Conservation (phyloP, 2,113 vertebrate genomes). For the Baryphthengus martii region DNA sequence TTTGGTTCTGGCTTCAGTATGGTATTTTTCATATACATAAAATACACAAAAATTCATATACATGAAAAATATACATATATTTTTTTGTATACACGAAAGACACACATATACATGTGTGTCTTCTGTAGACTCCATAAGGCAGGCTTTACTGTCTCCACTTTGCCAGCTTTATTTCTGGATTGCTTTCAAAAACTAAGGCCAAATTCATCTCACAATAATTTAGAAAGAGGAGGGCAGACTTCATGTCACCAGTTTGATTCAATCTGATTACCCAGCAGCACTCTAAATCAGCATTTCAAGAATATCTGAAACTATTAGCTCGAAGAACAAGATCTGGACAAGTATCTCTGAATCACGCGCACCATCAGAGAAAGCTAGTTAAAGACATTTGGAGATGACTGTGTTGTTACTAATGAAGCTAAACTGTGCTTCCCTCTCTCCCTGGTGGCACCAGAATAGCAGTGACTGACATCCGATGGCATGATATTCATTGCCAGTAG, state of each 20-base stretch:
- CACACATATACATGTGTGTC: too few species aligned
- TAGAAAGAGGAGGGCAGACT: background rate
- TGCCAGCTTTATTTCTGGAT: background rate
- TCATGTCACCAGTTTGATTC: background rate
- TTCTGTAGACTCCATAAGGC: background rate
- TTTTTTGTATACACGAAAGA: too few species aligned
- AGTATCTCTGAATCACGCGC: background rate
- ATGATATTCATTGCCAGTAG: background rate
- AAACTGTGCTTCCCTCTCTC: background rate
- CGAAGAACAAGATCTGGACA: background rate
- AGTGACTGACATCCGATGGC: background rate
- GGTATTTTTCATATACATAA: background rate
- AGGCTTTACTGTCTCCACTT: background rate
- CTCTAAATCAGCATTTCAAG: background rate
- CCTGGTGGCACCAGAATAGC: background rate
- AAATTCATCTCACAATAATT: background rate
- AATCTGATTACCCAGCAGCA: background rate
- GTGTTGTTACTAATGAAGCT: background rate
- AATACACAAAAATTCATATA: too few species aligned
- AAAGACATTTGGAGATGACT: background rate
- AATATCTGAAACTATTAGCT: background rate
- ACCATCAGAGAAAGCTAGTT: background rate
- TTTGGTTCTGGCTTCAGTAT: too few species aligned
- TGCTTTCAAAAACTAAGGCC: background rate
- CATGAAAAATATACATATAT: too few species aligned